Conservation (phyloP, 2,797 vertebrate species). For the Macropodus opercularis region DNA sequence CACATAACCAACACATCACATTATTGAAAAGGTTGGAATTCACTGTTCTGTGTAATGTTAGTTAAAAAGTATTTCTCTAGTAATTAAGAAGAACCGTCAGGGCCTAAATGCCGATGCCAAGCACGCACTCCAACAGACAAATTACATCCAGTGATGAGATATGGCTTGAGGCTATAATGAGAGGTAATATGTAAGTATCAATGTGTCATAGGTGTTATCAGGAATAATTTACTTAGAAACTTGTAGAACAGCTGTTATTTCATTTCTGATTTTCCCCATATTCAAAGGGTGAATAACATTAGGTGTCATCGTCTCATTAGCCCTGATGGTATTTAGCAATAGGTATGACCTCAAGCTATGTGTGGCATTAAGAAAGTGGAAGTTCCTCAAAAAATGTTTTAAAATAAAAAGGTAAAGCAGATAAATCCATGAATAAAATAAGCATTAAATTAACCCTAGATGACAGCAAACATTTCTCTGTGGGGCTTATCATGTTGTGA, state of each 20-base stretch:
- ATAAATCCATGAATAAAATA: slow-evolving; percentile 5
- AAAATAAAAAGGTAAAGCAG: background rate
- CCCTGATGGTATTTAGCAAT: slow-evolving; percentile 16
- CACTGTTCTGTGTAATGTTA: slow-evolving; percentile 14
- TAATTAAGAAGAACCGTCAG: slow-evolving; percentile 29
- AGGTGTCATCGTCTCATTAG: slow-evolving; percentile 12
- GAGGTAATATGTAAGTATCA: slow-evolving; percentile 52
- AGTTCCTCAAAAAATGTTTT: slow-evolving; percentile 3
- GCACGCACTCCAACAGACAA: slow-evolving; percentile 35
- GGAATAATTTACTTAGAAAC: slow-evolving; percentile 41
- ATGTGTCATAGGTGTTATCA: slow-evolving; percentile 46
- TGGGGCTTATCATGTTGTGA: background rate
- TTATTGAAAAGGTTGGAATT: slow-evolving; percentile 41
- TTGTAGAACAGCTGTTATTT: slow-evolving; percentile 40
- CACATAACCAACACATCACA: slow-evolving; percentile 29
- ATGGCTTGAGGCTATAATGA: slow-evolving; percentile 47
- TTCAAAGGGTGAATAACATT: background rate
- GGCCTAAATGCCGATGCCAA: slow-evolving; percentile 37
- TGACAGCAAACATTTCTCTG: background rate
- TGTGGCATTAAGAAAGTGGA: slow-evolving; percentile 27
- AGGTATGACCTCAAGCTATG: slow-evolving; percentile 22
- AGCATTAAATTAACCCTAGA: background rate
- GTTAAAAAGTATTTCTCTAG: slow-evolving; percentile 23
- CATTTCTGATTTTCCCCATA: slow-evolving; percentile 31
- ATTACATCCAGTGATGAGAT: slow-evolving; percentile 48